Evolutionary conservation across 2,888 invertebrate genomes (phyloP).

Genomic region (Eledona agricola): DNA sequence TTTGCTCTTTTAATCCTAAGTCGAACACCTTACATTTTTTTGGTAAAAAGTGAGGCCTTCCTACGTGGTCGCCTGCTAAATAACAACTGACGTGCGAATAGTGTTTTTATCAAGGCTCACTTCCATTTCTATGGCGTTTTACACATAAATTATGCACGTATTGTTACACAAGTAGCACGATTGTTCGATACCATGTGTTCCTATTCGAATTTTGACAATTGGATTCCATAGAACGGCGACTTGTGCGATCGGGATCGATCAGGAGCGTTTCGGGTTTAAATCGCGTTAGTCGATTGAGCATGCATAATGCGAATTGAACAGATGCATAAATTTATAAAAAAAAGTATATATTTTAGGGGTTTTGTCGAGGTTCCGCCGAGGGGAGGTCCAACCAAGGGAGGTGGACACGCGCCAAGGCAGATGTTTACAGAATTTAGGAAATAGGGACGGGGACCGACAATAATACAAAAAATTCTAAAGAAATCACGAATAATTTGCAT

Average conservation of each 20-base stretch:
- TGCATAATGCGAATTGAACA: constrained; percentile 48
- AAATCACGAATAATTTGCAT: constrained; percentile 59
- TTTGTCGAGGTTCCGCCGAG: constrained; percentile 44
- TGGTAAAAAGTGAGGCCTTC: constrained; percentile 39
- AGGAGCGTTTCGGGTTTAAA: no score
- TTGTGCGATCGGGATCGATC: constrained; percentile 19
- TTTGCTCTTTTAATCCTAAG: constrained; percentile 59
- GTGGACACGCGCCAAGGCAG: constrained; percentile 54
- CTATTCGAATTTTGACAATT: constrained; percentile 60
- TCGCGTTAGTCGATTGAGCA: constrained; percentile 27
- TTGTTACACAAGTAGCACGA: constrained; percentile 57
- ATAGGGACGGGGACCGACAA: constrained; percentile 55
- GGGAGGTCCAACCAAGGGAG: constrained; percentile 38
- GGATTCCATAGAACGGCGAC: constrained; percentile 43
- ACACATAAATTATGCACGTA: constrained; percentile 57
- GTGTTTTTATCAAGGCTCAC: constrained; percentile 48
- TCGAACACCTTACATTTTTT: constrained; percentile 50
- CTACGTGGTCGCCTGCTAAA: constrained; percentile 38
- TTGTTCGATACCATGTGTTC: constrained; percentile 55
- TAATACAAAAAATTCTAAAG: constrained; percentile 55
- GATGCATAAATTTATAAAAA: constrained; percentile 59
- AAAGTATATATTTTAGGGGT: constrained; percentile 51
- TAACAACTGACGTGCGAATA: constrained; percentile 42
- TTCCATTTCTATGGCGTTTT: constrained; percentile 51
- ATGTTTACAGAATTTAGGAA: constrained; percentile 62